Conservation (phyloP, 2,888 invertebrate genomes). For the Erebia ligea region DNA sequence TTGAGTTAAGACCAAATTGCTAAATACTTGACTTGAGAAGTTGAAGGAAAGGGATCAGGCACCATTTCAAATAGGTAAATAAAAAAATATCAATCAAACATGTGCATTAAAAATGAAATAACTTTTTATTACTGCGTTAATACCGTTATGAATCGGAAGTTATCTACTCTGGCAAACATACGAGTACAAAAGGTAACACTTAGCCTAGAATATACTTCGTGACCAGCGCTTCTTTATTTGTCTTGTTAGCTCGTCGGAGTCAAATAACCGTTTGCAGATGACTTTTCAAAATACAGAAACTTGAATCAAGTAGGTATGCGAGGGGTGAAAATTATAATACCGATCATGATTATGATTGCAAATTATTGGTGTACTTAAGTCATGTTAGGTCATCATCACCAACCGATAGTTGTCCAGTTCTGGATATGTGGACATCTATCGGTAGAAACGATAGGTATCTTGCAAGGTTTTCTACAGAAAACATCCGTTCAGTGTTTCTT, state of each 20-base stretch:
- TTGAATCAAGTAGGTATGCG: neutral
- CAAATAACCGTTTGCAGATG: constrained; percentile 34
- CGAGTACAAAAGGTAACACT: constrained; percentile 22
- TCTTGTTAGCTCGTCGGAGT: constrained; percentile 35
- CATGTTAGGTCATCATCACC: too few relatives aligned
- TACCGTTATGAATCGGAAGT: constrained; percentile 20
- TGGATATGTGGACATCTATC: too few relatives aligned
- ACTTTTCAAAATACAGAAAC: constrained; percentile 17
- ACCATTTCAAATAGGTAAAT: neutral
- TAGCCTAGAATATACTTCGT: constrained; percentile 43
- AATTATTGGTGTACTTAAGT: too few relatives aligned
- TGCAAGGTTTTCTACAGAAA: too few relatives aligned
- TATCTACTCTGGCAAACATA: constrained; percentile 12
- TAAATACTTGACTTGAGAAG: too few relatives aligned
- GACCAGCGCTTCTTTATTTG: constrained; percentile 51
- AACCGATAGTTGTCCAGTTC: too few relatives aligned
- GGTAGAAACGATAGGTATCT: too few relatives aligned
- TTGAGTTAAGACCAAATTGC: too few relatives aligned
- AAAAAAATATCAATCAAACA: neutral
- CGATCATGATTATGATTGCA: too few relatives aligned
- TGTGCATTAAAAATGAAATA: neutral
- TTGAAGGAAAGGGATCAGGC: too few relatives aligned
- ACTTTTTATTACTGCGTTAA: constrained; percentile 6
- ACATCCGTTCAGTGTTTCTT: too few relatives aligned
- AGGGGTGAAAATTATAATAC: neutral